Evolutionary conservation across 1,140 invertebrate genomes (phyloP).

Genomic region (Eufriesea mexicana): DNA sequence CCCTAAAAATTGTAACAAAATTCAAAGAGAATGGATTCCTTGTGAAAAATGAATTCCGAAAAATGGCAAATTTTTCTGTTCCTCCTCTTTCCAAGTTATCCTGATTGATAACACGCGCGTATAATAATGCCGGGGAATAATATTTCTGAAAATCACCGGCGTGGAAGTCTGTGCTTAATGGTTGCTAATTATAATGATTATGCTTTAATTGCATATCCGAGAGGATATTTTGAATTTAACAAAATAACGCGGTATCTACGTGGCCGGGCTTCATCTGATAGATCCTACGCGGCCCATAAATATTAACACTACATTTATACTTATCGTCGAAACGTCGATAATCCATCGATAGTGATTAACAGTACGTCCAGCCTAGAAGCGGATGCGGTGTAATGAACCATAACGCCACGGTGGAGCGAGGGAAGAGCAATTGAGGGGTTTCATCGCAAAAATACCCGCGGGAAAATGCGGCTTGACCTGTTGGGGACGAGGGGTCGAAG

Average conservation of each 20-base stretch:
- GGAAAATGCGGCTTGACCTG: background rate
- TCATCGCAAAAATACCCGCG: background rate
- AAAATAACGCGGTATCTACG: background rate
- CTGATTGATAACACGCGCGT: background rate
- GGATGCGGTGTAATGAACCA: conserved; percentile 14
- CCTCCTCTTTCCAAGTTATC: background rate
- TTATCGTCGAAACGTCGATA: conserved; percentile 8
- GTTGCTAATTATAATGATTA: conserved; percentile 1
- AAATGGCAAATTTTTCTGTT: background rate
- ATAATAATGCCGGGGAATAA: background rate
- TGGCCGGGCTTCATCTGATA: background rate
- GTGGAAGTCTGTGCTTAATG: background rate
- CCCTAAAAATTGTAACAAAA: too few relatives aligned
- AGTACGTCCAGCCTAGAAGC: conserved; percentile 6
- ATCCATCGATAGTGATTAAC: conserved; percentile 20
- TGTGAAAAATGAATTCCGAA: too few relatives aligned
- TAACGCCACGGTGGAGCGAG: background rate
- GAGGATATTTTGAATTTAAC: background rate
- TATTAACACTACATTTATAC: conserved; percentile 9
- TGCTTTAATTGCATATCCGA: background rate
- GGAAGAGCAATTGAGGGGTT: background rate
- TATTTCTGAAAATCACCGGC: background rate
- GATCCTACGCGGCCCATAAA: conserved; percentile 5
- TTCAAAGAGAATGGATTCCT: too few relatives aligned
- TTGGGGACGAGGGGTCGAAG: conserved; percentile 5